Conservation (phyloP, 2,888 invertebrate species). For the Hipparchia sbordonii region DNA sequence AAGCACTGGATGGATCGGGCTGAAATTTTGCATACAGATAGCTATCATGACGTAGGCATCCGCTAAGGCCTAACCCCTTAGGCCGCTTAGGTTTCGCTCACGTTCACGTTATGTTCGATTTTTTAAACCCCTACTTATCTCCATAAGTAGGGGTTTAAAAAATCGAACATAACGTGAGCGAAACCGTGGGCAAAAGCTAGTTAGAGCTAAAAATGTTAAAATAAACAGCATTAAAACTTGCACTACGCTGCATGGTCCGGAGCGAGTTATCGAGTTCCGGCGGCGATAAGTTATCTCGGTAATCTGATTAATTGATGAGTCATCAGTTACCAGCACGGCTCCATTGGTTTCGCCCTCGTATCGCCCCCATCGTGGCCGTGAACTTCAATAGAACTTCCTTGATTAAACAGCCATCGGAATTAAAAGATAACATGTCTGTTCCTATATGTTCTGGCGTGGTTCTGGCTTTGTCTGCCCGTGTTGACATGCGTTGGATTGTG, state of each 20-base stretch:
- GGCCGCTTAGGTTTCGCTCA: too few species aligned
- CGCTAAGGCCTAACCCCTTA: too few species aligned
- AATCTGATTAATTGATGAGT: slow-evolving; percentile 70
- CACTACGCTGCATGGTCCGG: slow-evolving; percentile 9
- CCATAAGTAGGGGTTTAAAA: too few species aligned
- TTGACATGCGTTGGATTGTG: too few species aligned
- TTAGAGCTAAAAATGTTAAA: slow-evolving; percentile 2
- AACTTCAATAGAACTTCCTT: slow-evolving; percentile 21
- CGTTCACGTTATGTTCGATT: too few species aligned
- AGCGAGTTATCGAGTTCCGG: slow-evolving; percentile 38
- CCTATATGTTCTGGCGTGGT: neutral
- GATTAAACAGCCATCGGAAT: slow-evolving; percentile 10
- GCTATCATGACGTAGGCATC: too few species aligned
- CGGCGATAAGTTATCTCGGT: slow-evolving; percentile 66
- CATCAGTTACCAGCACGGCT: slow-evolving; percentile 26
- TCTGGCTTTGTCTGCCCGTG: too few species aligned
- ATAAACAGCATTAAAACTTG: neutral
- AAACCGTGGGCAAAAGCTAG: neutral
- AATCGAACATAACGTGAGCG: too few species aligned
- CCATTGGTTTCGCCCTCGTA: slow-evolving; percentile 26
- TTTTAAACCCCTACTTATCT: too few species aligned
- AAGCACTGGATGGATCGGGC: too few species aligned
- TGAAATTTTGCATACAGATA: too few species aligned
- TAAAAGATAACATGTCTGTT: neutral
- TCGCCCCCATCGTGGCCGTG: slow-evolving; percentile 24